Evolutionary conservation across 1,140 invertebrate genomes (phyloP).

Genomic region (Metaphire vulgaris): DNA sequence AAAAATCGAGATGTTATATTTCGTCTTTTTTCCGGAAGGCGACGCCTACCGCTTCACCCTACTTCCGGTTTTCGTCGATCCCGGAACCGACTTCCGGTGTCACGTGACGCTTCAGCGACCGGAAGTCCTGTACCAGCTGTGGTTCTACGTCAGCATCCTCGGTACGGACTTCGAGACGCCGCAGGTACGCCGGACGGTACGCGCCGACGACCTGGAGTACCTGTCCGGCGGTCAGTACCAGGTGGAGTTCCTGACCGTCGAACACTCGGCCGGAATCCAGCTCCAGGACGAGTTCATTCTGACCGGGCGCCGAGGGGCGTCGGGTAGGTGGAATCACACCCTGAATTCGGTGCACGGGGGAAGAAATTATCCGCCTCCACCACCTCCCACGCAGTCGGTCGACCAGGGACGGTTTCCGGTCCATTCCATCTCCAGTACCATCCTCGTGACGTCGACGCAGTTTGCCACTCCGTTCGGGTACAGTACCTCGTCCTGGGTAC

Average conservation of each 20-base stretch:
- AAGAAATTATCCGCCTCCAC: background rate
- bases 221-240: constrained; percentile 29
- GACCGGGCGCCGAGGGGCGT: constrained; percentile 28
- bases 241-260: constrained; percentile 33
- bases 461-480: constrained; percentile 40
- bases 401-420: background rate
- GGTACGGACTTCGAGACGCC: constrained; percentile 34
- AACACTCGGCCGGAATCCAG: constrained; percentile 35
- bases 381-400: too few species aligned
- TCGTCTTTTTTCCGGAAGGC: constrained; percentile 32
- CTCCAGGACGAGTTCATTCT: constrained; percentile 37
- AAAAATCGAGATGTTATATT: too few species aligned
- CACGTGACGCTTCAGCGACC: constrained; percentile 39
- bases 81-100: constrained; percentile 35
- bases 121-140: constrained; percentile 37
- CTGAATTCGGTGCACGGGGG: background rate
- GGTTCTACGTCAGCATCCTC: constrained; percentile 37
- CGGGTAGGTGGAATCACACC: background rate
- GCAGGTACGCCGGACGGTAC: constrained; percentile 30
- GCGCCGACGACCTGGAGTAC: constrained; percentile 24
- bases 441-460: constrained; percentile 36
- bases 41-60: constrained; percentile 40
- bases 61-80: constrained; percentile 35
- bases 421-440: constrained; percentile 17
- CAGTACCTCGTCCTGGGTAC: constrained; percentile 37